These are phyloP conservation scores for Emydoidea blandingii DNA, from an alignment of 2,797 vertebrate genomes.

Conservation along the genomic window DNA sequence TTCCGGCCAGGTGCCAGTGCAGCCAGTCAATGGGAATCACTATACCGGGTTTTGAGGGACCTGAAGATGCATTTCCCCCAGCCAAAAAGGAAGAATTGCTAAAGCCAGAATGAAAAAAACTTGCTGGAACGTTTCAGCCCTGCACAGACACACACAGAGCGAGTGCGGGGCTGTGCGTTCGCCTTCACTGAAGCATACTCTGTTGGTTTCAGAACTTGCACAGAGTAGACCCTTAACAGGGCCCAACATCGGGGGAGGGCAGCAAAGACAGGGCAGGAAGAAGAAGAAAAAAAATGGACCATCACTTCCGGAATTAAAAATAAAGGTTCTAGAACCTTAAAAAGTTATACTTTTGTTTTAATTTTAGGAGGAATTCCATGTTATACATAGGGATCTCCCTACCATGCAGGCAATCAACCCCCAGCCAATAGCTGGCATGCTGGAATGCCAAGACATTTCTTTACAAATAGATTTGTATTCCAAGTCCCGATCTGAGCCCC, in stretches of 20 bases:
- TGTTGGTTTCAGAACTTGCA: not conserved
- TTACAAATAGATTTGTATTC: fast-evolving
- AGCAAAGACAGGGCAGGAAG: fast-evolving
- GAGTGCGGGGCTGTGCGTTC: not conserved
- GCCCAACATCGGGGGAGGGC: not conserved
- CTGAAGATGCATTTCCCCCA: not conserved
- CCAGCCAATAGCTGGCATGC: not conserved
- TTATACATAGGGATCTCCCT: not conserved
- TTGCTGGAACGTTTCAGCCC: fast-evolving
- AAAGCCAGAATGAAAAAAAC: not conserved
- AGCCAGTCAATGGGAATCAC: slow-evolving; percentile 9
- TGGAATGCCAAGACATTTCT: not conserved
- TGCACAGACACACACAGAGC: fast-evolving
- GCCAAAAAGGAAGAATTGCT: not conserved
- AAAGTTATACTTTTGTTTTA: not conserved
- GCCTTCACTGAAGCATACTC: not conserved
- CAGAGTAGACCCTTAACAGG: fast-evolving
- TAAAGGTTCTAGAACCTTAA: not conserved
- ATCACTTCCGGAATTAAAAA: not conserved
- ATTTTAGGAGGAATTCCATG: not conserved
- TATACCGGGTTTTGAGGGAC: not conserved
- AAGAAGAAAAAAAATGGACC: fast-evolving
- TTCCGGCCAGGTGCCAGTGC: slow-evolving; percentile 33
- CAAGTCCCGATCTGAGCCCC: not conserved
- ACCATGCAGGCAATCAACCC: not conserved